A percentile compares a stretch with the other conserved stretches of the same genome.
These are phyloP conservation scores for Mystacides longicornis DNA, from an alignment of 2,888 invertebrate species.

Conservation along the genomic window DNA sequence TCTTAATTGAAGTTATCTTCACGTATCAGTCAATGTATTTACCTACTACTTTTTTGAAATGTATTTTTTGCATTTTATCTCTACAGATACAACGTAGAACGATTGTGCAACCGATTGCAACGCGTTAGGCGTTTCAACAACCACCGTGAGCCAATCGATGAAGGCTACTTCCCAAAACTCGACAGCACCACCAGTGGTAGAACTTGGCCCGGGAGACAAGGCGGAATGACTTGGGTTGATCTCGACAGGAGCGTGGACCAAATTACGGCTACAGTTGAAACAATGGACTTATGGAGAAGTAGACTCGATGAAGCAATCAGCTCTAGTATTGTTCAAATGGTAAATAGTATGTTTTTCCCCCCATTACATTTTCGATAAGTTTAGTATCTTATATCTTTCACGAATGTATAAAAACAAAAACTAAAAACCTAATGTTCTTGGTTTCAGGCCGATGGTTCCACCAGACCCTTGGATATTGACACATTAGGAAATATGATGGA, in stretches of 20 bases:
- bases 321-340: constrained; percentile 28
- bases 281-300: constrained; percentile 34
- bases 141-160: constrained; percentile 29
- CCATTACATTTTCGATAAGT: too few species aligned
- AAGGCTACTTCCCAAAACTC: constrained; percentile 34
- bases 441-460: constrained; percentile 36
- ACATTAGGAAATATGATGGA: constrained; percentile 56
- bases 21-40: too few species aligned
- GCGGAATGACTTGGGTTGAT: constrained; percentile 26
- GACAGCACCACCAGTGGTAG: constrained; percentile 28
- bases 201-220: constrained; percentile 28
- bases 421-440: too few species aligned
- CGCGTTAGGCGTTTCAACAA: constrained; percentile 29
- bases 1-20: too few species aligned
- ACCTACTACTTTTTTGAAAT: too few species aligned
- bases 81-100: constrained; percentile 33
- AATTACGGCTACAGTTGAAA: constrained; percentile 29
- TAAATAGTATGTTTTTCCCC: too few species aligned
- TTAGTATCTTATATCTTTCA: too few species aligned
- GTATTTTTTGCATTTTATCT: too few species aligned
- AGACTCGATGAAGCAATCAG: constrained; percentile 36
- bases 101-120: constrained; percentile 30
- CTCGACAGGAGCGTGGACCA: constrained; percentile 27
- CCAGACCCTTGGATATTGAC: constrained; percentile 45
- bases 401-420: too few species aligned